Evolutionary conservation across 64 coral and sea anemone species (phyloP).

Genomic region (Stichodactyla helianthus): DNA sequence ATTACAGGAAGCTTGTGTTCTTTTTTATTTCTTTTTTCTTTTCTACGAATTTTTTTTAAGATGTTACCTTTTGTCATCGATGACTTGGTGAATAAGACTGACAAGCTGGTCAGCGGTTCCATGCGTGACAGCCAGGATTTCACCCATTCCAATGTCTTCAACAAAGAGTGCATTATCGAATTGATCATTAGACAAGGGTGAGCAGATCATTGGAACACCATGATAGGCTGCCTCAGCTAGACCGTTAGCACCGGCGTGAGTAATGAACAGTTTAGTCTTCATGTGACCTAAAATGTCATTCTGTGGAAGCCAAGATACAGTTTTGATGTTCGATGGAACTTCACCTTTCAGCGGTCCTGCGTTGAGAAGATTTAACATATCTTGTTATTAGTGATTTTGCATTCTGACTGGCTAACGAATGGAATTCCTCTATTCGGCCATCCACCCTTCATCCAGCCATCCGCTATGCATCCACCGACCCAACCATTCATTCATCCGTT

Average conservation of each 20-base stretch:
- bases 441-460: background rate
- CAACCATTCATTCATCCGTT: too few relatives aligned
- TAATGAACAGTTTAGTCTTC: slow-evolving; percentile 45
- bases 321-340: slow-evolving; percentile 8
- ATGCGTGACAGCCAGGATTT: slow-evolving; percentile 4
- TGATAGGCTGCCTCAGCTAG: slow-evolving; percentile 32
- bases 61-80: slow-evolving; percentile 16
- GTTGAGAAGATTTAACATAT: background rate
- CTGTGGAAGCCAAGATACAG: slow-evolving; percentile 30
- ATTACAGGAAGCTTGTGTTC: too few relatives aligned
- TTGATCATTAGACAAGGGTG: slow-evolving; percentile 37
- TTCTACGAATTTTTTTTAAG: background rate
- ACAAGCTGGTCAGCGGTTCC: slow-evolving; percentile 18
- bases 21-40: background rate
- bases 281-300: slow-evolving; percentile 48
- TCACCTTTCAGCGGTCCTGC: background rate
- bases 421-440: background rate
- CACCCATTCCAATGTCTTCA: slow-evolving; percentile 20
- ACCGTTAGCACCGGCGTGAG: slow-evolving; percentile 45
- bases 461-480: too few relatives aligned
- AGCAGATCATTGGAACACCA: slow-evolving; percentile 57
- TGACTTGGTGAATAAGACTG: slow-evolving; percentile 21
- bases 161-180: slow-evolving; percentile 25
- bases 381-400: too few relatives aligned
- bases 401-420: too few relatives aligned